Evolutionary conservation across 2,797 vertebrate genomes (phyloP), one percentile per base, ranked within the genome.

Genomic region (Glossophaga mutica): DNA sequence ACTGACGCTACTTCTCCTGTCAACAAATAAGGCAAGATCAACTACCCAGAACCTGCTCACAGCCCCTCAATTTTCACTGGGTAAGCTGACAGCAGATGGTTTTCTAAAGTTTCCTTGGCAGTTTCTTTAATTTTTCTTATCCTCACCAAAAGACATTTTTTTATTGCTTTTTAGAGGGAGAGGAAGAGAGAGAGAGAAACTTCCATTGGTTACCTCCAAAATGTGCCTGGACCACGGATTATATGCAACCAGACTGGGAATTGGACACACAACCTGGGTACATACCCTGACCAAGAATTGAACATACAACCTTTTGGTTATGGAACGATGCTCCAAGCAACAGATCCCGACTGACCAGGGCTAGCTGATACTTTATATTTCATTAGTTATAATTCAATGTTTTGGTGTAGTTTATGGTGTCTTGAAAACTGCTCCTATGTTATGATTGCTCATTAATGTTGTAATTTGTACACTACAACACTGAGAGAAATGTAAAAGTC

Each of bases 381-480:
- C 15, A 26, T 62, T 57, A 73, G 9, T 44, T 46, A 6, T 67
- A 52, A 68, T 50, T 77, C 48, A 87, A 37, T 34, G 42, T 84
- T 94, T 85, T 65, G 5, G 34, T 73, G 8, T 48, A 65, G 15
- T 42, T 87, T 71, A 50, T 52, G 3, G 5, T 68, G 44, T 73
- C 29, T 85, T 82, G 52, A 67, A 92, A 68, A 46, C 12, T 39
- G 1, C 52, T 84, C 2, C 21, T 84, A 34, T 34, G 34, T 65
- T 81, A 85, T 95, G 18, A 85, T 48, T 52, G 3, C 12, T 95
- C 77, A 87, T 88, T 90, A 94, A 96, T 16, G 1, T 29, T 84
- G 6, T 29, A 24, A 59, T 70, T 90, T 71, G 29, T 73, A 59
- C 24, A 77, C 5, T 79, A 26, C n/a, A 52, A 83, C 19, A 82